These are phyloP conservation scores for Barbus barbus DNA, from an alignment of 2,113 vertebrate genomes.

Conservation along the genomic window DNA sequence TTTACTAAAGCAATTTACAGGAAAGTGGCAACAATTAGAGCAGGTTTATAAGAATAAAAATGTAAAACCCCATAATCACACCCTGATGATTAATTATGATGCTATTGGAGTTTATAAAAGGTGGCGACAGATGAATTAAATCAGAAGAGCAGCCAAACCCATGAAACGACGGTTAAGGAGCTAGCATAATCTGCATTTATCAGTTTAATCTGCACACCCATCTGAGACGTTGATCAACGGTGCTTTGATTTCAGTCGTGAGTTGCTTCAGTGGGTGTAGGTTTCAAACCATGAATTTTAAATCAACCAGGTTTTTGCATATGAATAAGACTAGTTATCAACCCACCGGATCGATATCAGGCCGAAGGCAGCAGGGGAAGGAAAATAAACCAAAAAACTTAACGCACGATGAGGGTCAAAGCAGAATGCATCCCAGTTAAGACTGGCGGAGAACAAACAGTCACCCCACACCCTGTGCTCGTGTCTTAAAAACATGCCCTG, in stretches of 20 bases:
- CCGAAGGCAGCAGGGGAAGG: background rate
- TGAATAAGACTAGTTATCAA: background rate
- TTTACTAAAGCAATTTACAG: background rate
- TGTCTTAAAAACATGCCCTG: constrained; percentile 38
- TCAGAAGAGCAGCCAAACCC: background rate
- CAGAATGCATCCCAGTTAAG: background rate
- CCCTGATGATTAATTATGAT: constrained; percentile 22
- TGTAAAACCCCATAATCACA: background rate
- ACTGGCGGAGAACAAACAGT: background rate
- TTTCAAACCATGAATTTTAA: background rate
- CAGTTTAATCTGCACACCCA: constrained; percentile 1
- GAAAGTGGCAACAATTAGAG: constrained; percentile 3
- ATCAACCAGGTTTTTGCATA: background rate
- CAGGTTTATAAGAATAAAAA: background rate
- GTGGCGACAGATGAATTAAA: background rate
- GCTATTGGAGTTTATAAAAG: constrained; percentile 2
- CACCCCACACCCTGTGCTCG: constrained; percentile 27
- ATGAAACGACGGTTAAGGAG: background rate
- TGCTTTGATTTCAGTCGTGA: background rate
- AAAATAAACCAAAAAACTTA: background rate
- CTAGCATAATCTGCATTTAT: background rate
- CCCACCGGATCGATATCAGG: background rate
- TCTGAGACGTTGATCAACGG: background rate
- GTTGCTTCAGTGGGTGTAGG: background rate
- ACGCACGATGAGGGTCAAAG: background rate